Evolutionary conservation across 2,797 vertebrate species (phyloP), one percentile per base, ranked within the genome.

Genomic region (Catharus ustulatus): DNA sequence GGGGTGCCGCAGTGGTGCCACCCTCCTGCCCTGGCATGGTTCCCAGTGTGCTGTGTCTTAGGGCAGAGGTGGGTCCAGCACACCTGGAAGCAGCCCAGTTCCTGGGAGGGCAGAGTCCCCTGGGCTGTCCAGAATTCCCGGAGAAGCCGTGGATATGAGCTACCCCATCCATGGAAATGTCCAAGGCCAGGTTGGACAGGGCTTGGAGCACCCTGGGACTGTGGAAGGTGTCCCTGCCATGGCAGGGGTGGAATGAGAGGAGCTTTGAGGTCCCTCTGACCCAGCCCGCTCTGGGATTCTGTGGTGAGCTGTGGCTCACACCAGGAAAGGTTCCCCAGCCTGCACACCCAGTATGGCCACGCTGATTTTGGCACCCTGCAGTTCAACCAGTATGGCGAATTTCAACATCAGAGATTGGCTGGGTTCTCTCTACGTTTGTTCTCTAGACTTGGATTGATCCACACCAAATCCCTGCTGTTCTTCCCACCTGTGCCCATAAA

Each of bases 11-110:
- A 2, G 5, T 4, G 59, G 5, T 46, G 52, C 22, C 36, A 0
- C 17, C 6, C 22, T 58, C 18, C 18, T 0, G 9, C 34, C 34
- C 48, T 22, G 43, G 26, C 6, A 10, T 10, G 49, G 15, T 17
- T 27, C 34, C 34, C 49, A 17, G 49, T 15, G 22, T 4, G 15
- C 8, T 0, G 0, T 13, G 4, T 4, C 4, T 2, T 12, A 1
- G n/a, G 29, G 46, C 61, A 51, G 20, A 18, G 7, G 7, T 5
- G 42, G 36, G 20, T 36, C 55, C 1, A 1, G 2, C 22, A 32
- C 55, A 29, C 7, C 34, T 86, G 1, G 1, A 4, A n/a, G 51
- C 67, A 21, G 42, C 52, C 27, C 5, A 4, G 10, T 7, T 49
- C 22, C 45, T 63, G n/a, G 13, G 3, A 17, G 27, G 45, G 20